Base-by-base conservation (phyloP, 2,113 vertebrate species). In the Antechinus stuartii region DNA sequence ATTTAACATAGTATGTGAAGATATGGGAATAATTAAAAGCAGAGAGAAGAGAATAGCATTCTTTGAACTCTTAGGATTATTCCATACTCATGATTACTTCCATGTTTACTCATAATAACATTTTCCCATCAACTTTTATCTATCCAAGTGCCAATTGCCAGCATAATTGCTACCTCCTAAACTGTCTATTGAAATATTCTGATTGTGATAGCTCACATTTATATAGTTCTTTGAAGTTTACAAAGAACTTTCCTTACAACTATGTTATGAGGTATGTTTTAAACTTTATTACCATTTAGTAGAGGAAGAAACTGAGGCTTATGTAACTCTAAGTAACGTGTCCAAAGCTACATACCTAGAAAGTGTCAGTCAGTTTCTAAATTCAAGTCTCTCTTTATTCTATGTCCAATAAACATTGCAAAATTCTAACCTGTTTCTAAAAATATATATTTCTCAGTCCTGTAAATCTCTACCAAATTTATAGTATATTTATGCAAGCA, bases 71-170 rank as follows among this genome's bases (percentile, higher is more conserved):
- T 61, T 61, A 61, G 11, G 57, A 35, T 30, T 61, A 30, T 61
- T 14, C 57, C 26, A 61, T 61, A 61, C 10, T 30, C 57, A 12
- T 61, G 10, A 61, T 11, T 68, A n/a, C 30, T 68, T 68, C 14
- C 11, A 35, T n/a, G 30, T n/a, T 68, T 68, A 16, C 0, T 68
- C 61, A n/a, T n/a, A 14, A n/a, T 68, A 61, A 52, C 9, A 10
- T 11, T 9, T 10, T 30, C 27, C 3, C 2, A 0, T 30, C 26
- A 68, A 68, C 4, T 14, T n/a, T 14, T 6, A n/a, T 30, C 0
- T 68, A 68, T 30, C 14, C 30, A 35, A 19, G 30, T 35, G 61
- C 25, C 61, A 68, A 68, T n/a, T 16, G 35, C 61, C 30, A 68
- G 12, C 2, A 35, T 14, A 68, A 68, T n/a, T 35, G 3, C 30